These are phyloP conservation scores for Rhegmatorhina hoffmannsi DNA, from an alignment of 2,113 vertebrate genomes.

Conservation along the genomic window DNA sequence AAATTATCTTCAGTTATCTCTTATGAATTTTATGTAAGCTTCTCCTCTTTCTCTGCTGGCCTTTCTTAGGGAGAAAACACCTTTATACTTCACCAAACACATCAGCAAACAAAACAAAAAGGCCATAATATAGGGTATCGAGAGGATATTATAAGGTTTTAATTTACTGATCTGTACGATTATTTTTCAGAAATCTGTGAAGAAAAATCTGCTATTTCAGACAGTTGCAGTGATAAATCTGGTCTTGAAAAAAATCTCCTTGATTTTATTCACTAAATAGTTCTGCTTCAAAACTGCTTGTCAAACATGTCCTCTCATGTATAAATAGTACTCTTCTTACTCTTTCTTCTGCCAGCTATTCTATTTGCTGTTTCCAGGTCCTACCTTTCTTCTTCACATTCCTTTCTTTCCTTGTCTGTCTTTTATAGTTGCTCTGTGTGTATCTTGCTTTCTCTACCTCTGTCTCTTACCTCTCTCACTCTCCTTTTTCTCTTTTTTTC, in stretches of 20 bases:
- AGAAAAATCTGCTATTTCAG: neutral
- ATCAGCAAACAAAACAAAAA: neutral
- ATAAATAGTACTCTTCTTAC: conserved; percentile 23
- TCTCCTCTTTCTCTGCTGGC: neutral
- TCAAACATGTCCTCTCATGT: conserved; percentile 8
- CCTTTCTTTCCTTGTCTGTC: neutral
- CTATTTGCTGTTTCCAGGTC: conserved; percentile 20
- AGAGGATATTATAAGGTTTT: neutral
- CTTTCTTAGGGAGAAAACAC: neutral
- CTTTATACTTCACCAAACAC: neutral
- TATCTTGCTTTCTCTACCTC: conserved; percentile 9
- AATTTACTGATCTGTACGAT: neutral
- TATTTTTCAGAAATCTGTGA: neutral
- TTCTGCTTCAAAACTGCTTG: conserved; percentile 30
- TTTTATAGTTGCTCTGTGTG: neutral
- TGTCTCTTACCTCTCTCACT: conserved; percentile 5
- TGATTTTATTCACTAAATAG: conserved; percentile 27
- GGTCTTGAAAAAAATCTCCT: neutral
- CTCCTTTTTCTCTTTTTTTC: conserved; percentile 5
- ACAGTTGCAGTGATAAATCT: neutral
- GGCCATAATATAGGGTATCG: neutral
- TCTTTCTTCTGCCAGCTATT: neutral
- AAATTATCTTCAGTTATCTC: neutral
- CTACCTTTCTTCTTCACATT: neutral
- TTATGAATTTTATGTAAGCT: neutral